Base-by-base conservation (phyloP, 2,113 vertebrate species). In the Cyphomyrus plagiostoma region DNA sequence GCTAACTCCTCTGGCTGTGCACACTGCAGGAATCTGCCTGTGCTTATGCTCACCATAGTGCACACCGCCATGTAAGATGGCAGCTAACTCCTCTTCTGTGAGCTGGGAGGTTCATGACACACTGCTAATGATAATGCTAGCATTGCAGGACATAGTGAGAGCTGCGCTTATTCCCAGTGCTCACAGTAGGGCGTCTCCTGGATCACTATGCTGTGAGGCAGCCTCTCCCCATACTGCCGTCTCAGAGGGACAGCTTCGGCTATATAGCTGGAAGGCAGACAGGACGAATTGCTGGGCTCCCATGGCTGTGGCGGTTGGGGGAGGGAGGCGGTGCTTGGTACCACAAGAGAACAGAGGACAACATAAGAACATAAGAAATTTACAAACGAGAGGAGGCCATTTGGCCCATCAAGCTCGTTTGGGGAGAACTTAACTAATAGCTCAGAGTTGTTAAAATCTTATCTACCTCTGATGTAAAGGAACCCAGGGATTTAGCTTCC, bases 291-390 rank as follows among this genome's bases (percentile, higher is more conserved):
- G 45, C 35, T 39, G 84, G 10, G 66, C 46, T 58, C 35, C 8
- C 48, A 15, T 84, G 5, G 83, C 48, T 35, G 2, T 17, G 91
- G 86, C 13, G 13, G 50, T 52, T 52, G 56, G 91, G 89, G 48
- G 4, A 45, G 84, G 35, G 35, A 45, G 46, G 84, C 48, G 21
- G 21, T 5, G 13, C 11, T 52, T 4, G 35, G 53, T 48, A 46
- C 42, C 49, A 39, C 80, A 90, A 92, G 90, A 90, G 90, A 91
- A 91, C 4, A 88, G 82, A 88, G 42, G 58, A 85, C 46, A 88
- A 30, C 35, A 35, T 35, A 35, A 35, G 35, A 35, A 35, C 35
- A 35, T 35, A 35, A 35, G 35, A 35, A 35, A 35, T 35, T 35
- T 35, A 35, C 35, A 35, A 35, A 35, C 1, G 35, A 35, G 35